Evolutionary conservation across 1,140 invertebrate genomes (phyloP).

Genomic region (Platyscapa corneri): DNA sequence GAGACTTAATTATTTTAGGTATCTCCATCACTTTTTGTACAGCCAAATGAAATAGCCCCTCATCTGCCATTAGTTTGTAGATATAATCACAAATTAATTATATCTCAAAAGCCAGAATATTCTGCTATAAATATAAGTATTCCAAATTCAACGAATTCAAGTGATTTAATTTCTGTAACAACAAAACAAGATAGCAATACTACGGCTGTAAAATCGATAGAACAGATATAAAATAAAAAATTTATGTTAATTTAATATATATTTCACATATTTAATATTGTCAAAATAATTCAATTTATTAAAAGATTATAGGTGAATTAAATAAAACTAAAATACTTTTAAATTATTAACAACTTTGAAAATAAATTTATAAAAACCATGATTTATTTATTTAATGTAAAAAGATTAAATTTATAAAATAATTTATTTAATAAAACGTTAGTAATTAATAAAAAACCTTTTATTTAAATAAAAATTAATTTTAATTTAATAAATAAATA

Average conservation of each 20-base stretch:
- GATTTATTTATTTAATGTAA: too few species aligned
- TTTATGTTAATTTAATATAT: neutral
- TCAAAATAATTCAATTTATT: neutral
- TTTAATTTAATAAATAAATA: too few species aligned
- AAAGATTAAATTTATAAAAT: too few species aligned
- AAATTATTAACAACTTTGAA: neutral
- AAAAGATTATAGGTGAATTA: neutral
- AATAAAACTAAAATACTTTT: neutral
- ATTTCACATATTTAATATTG: neutral
- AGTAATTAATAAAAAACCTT: too few species aligned
- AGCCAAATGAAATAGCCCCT: constrained; percentile 42
- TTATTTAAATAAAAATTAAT: too few species aligned
- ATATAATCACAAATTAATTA: constrained; percentile 41
- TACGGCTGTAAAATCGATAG: neutral
- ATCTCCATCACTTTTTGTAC: constrained; percentile 22
- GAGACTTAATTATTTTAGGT: constrained; percentile 22
- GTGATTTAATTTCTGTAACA: neutral
- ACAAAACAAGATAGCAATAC: neutral
- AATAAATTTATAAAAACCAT: too few species aligned
- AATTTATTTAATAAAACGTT: too few species aligned
- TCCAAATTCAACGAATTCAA: neutral
- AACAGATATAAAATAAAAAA: neutral
- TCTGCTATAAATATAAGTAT: neutral
- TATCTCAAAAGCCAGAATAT: neutral
- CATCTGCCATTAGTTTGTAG: constrained; percentile 33